Evolutionary conservation across 2,113 vertebrate genomes (phyloP).

Genomic region (Silurus asotus): DNA sequence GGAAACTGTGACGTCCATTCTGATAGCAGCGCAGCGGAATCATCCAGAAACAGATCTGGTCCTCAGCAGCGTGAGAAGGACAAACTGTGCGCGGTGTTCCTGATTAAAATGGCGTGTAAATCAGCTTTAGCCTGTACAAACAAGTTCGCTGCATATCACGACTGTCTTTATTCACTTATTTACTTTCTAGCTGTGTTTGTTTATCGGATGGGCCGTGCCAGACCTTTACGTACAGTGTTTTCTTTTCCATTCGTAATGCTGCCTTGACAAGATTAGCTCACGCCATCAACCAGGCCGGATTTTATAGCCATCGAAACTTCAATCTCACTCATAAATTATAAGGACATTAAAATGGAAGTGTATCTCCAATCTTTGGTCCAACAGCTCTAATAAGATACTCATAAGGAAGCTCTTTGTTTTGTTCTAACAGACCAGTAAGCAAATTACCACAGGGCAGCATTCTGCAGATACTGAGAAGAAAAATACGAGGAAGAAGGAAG

Average conservation of each 20-base stretch:
- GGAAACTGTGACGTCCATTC: constrained; percentile 36
- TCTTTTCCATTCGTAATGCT: neutral
- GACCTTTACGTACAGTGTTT: neutral
- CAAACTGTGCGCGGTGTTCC: constrained; percentile 1
- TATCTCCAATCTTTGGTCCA: neutral
- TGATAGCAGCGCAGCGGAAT: neutral
- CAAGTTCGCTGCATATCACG: neutral
- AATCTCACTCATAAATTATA: constrained; percentile 5
- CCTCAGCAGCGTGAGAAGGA: neutral
- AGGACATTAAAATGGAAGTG: neutral
- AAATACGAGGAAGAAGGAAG: neutral
- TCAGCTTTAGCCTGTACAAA: neutral
- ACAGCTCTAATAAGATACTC: neutral
- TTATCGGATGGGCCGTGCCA: constrained; percentile 20
- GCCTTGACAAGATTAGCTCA: neutral
- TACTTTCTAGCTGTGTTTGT: neutral
- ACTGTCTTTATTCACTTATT: constrained; percentile 2
- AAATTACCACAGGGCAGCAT: neutral
- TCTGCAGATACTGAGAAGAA: neutral
- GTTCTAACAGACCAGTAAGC: neutral
- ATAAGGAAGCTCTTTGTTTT: neutral
- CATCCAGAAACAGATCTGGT: neutral
- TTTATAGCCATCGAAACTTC: neutral
- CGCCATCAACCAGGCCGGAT: neutral
- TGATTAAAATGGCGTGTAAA: constrained; percentile 6